A percentile compares a stretch with the other conserved stretches of the same genome.
Evolutionary conservation across 2,888 invertebrate genomes (phyloP).

Genomic region (Melipona bicolor): DNA sequence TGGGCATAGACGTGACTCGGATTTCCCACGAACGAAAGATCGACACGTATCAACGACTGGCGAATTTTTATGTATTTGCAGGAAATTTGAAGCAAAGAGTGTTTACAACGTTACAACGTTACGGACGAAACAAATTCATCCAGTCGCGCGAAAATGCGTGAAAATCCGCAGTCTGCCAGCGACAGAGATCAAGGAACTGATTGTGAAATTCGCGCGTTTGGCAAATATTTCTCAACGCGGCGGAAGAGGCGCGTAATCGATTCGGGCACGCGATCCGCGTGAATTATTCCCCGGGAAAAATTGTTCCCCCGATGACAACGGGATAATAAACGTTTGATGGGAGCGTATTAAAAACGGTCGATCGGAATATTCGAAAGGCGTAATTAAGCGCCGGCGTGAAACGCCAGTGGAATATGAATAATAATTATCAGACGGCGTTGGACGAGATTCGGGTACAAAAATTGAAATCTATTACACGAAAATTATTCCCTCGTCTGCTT

Average conservation of each 20-base stretch:
- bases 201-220: too few species aligned
- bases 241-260: not conserved
- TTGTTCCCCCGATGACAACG: not conserved
- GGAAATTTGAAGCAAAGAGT: too few species aligned
- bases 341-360: not conserved
- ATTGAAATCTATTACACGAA: slow-evolving; percentile 23
- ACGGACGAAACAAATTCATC: too few species aligned
- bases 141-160: too few species aligned
- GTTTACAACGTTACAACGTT: too few species aligned
- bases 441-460: not conserved
- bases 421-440: not conserved
- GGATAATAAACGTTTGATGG: not conserved
- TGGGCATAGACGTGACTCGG: too few species aligned
- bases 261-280: not conserved
- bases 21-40: too few species aligned
- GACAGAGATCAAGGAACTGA: too few species aligned
- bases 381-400: slow-evolving; percentile 2
- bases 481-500: not conserved
- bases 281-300: not conserved
- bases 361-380: not conserved
- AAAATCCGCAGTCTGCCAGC: too few species aligned
- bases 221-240: not conserved
- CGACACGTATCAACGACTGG: too few species aligned
- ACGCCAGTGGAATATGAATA: slow-evolving; percentile 5
- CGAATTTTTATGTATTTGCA: too few species aligned